Evolutionary conservation across 2,113 vertebrate genomes (phyloP).

Genomic region (Acrocephalus arundinaceus): DNA sequence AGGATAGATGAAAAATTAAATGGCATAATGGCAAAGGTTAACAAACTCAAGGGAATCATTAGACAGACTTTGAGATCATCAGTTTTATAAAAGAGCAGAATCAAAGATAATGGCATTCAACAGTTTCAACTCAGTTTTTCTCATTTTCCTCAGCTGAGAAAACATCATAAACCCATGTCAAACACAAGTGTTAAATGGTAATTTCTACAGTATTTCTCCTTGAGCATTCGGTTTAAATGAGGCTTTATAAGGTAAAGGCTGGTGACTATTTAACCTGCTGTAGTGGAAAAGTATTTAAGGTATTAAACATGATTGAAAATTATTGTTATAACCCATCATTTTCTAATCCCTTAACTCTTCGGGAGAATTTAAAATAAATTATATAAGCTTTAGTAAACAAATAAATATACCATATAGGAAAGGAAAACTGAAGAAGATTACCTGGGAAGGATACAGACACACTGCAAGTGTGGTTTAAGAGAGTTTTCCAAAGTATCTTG

Average conservation of each 20-base stretch:
- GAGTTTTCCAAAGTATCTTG: accelerated
- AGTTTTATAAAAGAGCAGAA: not conserved
- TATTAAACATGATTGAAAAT: not conserved
- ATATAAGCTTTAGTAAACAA: not conserved
- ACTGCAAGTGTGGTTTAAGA: not conserved
- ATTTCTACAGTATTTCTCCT: constrained; percentile 7
- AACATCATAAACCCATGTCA: constrained; percentile 29
- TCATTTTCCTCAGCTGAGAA: constrained; percentile 33
- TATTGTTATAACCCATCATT: not conserved
- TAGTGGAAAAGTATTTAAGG: not conserved
- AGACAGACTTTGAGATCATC: not conserved
- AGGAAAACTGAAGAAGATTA: not conserved
- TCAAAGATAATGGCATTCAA: constrained; percentile 26
- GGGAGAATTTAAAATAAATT: not conserved
- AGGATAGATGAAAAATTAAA: constrained; percentile 16
- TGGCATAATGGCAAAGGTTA: constrained; percentile 11
- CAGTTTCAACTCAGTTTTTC: not conserved
- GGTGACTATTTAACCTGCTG: constrained; percentile 13
- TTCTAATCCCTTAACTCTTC: not conserved
- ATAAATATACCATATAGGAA: not conserved
- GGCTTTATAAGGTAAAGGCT: constrained; percentile 30
- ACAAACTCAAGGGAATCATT: constrained; percentile 18
- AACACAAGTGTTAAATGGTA: constrained; percentile 14
- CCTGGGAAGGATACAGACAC: not conserved
- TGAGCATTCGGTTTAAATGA: constrained; percentile 10